A percentile compares a stretch with the other conserved stretches of the same genome.
phyloP scores from a whole-genome alignment of 2,888 invertebrate genomes.

The Dione juno region DNA sequence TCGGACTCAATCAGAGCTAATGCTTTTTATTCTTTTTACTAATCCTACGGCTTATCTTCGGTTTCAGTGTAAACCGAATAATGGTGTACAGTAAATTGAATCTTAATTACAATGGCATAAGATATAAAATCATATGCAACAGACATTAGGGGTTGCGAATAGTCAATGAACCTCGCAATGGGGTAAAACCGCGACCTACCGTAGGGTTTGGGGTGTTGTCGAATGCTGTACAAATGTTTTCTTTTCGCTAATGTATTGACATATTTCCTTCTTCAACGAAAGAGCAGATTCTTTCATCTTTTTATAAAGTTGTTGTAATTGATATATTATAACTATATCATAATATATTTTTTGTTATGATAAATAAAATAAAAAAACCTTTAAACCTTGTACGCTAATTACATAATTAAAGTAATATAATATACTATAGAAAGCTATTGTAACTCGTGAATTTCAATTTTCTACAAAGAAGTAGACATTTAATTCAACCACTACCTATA shows the following conservation, averaged over 20 bases:
- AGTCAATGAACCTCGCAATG: conserved; percentile 70
- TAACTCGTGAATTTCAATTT: too few relatives aligned
- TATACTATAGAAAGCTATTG: too few relatives aligned
- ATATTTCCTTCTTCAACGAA: conserved; percentile 1
- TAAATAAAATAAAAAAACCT: too few relatives aligned
- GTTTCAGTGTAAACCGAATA: conserved; percentile 64
- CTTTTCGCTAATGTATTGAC: conserved; percentile 22
- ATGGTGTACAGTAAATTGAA: conserved; percentile 16
- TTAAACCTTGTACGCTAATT: too few relatives aligned
- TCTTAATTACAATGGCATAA: conserved; percentile 35
- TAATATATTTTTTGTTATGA: too few relatives aligned
- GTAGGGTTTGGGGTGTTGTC: conserved; percentile 66
- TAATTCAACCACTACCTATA: too few relatives aligned
- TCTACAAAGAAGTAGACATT: too few relatives aligned
- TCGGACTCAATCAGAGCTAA: conserved; percentile 63
- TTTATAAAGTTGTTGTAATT: too few relatives aligned
- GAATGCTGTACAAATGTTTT: conserved; percentile 46
- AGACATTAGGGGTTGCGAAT: conserved; percentile 57
- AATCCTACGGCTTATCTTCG: conserved; percentile 77
- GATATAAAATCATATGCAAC: conserved; percentile 50
- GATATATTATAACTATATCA: too few relatives aligned
- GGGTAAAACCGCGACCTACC: conserved; percentile 77
- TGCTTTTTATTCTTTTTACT: conserved; percentile 70
- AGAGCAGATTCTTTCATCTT: not conserved
- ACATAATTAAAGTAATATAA: too few relatives aligned